Conservation (phyloP, 2,113 vertebrate species). For the Azemiops feae region DNA sequence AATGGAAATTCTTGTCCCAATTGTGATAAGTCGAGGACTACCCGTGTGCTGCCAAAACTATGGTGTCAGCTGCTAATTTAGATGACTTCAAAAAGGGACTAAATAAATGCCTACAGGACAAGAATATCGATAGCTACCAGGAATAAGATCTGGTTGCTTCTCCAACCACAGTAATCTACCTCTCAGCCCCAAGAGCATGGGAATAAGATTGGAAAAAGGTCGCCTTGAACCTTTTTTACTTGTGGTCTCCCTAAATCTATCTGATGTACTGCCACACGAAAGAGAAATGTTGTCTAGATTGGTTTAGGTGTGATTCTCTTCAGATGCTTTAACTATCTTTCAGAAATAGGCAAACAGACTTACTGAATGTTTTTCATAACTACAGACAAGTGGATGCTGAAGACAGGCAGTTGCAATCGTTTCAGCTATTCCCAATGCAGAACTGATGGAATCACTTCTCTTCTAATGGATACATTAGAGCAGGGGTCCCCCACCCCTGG, state of each 20-base stretch:
- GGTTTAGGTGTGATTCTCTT: background rate
- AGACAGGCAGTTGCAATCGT: background rate
- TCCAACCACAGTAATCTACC: background rate
- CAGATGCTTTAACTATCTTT: background rate
- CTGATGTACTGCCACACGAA: background rate
- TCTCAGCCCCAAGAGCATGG: background rate
- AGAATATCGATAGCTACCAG: background rate
- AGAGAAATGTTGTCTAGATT: background rate
- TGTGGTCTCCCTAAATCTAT: background rate
- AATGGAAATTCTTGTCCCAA: too few species aligned
- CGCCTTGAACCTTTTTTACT: background rate
- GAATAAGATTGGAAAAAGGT: background rate
- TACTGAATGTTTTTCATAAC: background rate
- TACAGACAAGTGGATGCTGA: background rate
- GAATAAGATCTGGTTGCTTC: background rate
- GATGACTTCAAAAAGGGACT: too few species aligned
- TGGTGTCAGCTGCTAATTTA: background rate
- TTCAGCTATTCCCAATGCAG: background rate
- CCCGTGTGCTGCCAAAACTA: background rate
- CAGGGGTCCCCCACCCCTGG: too few species aligned
- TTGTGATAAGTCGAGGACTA: too few species aligned
- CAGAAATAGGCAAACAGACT: background rate
- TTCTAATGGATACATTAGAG: background rate
- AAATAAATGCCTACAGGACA: background rate
- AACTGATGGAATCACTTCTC: background rate